Evolutionary conservation across 2,888 invertebrate species (phyloP).

Genomic region (Drosophila algonquin): DNA sequence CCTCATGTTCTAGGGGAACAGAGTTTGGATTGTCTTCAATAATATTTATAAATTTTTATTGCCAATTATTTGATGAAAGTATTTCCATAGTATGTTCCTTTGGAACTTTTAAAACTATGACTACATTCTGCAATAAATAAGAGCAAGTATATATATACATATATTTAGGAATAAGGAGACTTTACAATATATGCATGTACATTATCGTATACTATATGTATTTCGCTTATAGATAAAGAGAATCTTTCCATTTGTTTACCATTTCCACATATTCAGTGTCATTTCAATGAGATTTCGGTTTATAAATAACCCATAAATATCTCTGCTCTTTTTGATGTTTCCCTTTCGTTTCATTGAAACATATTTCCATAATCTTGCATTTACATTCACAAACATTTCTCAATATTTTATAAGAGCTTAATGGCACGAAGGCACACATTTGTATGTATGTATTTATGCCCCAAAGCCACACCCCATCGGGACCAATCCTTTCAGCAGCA

Average conservation of each 20-base stretch:
- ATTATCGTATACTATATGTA: not conserved
- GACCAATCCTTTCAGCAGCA: constrained; percentile 18
- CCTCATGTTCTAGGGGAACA: too few relatives aligned
- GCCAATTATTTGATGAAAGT: too few relatives aligned
- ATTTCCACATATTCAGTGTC: not conserved
- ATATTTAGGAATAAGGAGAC: not conserved
- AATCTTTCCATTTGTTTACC: not conserved
- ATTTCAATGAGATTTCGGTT: not conserved
- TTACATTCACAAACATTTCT: not conserved
- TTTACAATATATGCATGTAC: not conserved
- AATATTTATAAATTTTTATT: too few relatives aligned
- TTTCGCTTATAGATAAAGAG: not conserved
- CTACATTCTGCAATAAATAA: not conserved
- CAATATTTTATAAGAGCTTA: not conserved
- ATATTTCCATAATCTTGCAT: not conserved
- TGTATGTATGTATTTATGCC: not conserved
- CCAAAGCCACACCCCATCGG: not conserved
- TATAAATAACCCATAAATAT: not conserved
- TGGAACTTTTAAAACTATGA: not conserved
- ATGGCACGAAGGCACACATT: not conserved
- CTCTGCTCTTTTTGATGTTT: not conserved
- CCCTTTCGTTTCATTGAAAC: not conserved
- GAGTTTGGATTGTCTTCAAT: too few relatives aligned
- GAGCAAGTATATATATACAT: not conserved
- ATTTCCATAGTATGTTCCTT: too few relatives aligned